A percentile compares a stretch with the other conserved stretches of the same genome.
Evolutionary conservation across 2,797 vertebrate genomes (phyloP).

Genomic region (Myoxocephalus aenaeus): DNA sequence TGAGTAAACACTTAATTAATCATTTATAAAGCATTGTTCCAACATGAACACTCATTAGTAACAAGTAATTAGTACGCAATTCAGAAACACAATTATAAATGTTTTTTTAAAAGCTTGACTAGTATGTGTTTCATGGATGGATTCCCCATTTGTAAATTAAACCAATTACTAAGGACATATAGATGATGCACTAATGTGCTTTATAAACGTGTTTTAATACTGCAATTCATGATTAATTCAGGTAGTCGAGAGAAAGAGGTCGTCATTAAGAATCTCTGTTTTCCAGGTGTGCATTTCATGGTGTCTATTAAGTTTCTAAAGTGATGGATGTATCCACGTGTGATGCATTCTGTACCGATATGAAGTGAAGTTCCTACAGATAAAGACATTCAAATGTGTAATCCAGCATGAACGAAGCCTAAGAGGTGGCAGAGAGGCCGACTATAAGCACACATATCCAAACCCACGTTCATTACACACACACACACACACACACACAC

Average conservation of each 20-base stretch:
- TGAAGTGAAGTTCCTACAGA: neutral
- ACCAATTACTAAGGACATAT: too few relatives aligned
- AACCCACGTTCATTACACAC: constrained; percentile 24
- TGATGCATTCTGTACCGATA: neutral
- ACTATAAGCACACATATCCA: constrained; percentile 19
- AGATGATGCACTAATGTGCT: too few relatives aligned
- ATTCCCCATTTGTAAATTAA: too few relatives aligned
- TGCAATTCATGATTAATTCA: too few relatives aligned
- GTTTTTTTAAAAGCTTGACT: too few relatives aligned
- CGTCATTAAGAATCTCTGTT: neutral
- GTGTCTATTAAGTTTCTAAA: neutral
- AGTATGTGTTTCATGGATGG: too few relatives aligned
- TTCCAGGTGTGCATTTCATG: neutral
- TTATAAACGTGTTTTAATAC: too few relatives aligned
- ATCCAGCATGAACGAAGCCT: neutral
- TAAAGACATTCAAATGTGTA: neutral
- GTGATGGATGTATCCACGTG: neutral
- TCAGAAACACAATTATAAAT: too few relatives aligned
- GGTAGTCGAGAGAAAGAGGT: neutral
- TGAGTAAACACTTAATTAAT: too few relatives aligned
- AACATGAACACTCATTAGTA: too few relatives aligned
- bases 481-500: constrained; percentile 28
- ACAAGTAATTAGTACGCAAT: too few relatives aligned
- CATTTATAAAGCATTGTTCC: too few relatives aligned
- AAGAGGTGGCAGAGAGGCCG: constrained; percentile 15